Evolutionary conservation across 1,140 invertebrate genomes (phyloP).

Genomic region (Drosophila takahashii): DNA sequence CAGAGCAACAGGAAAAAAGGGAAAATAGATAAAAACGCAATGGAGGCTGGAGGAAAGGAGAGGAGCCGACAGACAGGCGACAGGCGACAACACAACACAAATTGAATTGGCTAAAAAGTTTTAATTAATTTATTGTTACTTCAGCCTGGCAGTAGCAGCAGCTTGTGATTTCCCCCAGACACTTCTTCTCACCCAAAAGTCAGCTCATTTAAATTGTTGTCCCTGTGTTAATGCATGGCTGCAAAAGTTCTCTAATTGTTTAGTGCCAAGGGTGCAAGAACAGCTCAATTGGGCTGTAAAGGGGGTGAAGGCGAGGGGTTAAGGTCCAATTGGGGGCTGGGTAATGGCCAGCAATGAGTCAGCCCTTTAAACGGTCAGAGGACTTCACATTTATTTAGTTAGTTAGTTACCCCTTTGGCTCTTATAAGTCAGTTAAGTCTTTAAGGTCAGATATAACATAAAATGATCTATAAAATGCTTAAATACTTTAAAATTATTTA

Average conservation of each 20-base stretch:
- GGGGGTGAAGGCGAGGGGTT: constrained; percentile 14
- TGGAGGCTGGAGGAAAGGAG: constrained; percentile 1
- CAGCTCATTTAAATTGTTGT: constrained; percentile 80
- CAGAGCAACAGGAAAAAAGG: constrained; percentile 27
- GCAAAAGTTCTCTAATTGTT: constrained; percentile 79
- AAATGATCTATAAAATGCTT: too few relatives aligned
- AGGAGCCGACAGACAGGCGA: constrained; percentile 35
- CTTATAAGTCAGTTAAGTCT: background rate
- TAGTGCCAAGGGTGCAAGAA: constrained; percentile 29
- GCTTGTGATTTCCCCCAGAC: constrained; percentile 28
- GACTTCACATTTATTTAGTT: background rate
- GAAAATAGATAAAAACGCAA: constrained; percentile 16
- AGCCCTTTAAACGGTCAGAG: constrained; percentile 20
- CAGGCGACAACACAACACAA: constrained; percentile 74
- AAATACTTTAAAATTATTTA: too few relatives aligned
- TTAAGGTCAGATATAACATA: background rate
- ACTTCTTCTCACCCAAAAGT: constrained; percentile 8
- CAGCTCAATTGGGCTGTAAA: constrained; percentile 47
- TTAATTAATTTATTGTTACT: constrained; percentile 84
- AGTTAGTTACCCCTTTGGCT: background rate
- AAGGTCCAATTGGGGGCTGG: constrained; percentile 16
- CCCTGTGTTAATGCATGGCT: constrained; percentile 77
- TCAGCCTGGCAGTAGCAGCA: constrained; percentile 54
- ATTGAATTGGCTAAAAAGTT: constrained; percentile 83
- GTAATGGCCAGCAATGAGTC: constrained; percentile 65